Base-by-base conservation (phyloP, 2,888 invertebrate genomes). In the Lomographa bimaculata region DNA sequence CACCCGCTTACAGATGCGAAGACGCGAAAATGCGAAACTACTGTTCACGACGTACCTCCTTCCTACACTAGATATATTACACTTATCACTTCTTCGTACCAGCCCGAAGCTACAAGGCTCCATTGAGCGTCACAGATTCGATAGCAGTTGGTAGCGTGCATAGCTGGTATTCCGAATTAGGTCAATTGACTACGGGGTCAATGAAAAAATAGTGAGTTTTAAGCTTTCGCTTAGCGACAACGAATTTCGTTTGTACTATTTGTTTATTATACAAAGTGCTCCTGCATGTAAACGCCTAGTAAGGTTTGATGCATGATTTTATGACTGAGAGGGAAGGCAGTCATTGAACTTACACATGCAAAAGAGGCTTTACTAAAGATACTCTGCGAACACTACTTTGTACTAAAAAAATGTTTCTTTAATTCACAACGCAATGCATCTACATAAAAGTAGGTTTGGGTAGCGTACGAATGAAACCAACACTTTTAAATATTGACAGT, bases 21-120 rank as follows among this genome's bases (percentile, higher is more conserved):
- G 29, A 42, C 35, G 32, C 30, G 36, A 43, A 43, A 37, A 80
- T 76, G 77, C 71, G 77, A 78, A 79, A 80, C 80, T 82, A 82
- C 82, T 80, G 81, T 79, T 81, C 77, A 77, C 78, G 77, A 79
- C 78, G 73, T 66, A 70, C 68, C 72, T 72, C 68, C 74, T 80
- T 79, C 76, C 78, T 73, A 53, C 66, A 55, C 55, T 64, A 77
- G 73, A 81, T 80, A 80, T 79, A 81, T 75, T 66, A 65, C 71
- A 77, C 76, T 76, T 73, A 77, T 72, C 75, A 73, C 76, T 56
- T 53, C 46, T 47, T 41, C 40, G 34, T 34, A 29, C 36, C 38
- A 33, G 36, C 18, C 26, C 42, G 38, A 25, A 29, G 36, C n/a
- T n/a, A 33, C 30, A 27, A 34, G 36, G 23, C 44, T 30, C 47